Conservation (phyloP, 2,113 vertebrate genomes). For the Zosterops pallidus region DNA sequence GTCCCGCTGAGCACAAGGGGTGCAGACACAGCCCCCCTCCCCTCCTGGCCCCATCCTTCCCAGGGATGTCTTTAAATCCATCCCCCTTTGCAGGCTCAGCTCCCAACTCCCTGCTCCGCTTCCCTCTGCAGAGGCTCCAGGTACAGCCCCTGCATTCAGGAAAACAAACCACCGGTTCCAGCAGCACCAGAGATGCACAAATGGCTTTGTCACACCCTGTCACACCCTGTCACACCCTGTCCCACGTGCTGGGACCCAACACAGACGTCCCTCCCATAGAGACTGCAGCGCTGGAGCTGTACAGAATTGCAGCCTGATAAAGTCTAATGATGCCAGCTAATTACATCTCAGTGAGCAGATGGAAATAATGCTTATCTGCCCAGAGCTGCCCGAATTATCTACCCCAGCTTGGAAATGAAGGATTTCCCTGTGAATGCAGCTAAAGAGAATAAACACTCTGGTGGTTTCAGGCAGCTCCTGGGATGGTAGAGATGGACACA, state of each 20-base stretch:
- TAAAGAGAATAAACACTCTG: neutral
- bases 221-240: neutral
- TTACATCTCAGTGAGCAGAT: neutral
- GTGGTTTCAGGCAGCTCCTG: neutral
- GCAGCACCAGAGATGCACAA: neutral
- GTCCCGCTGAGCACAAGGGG: fast-evolving
- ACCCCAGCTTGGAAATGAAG: neutral
- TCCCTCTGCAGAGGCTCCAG: neutral
- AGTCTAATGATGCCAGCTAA: neutral
- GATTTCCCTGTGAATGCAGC: neutral
- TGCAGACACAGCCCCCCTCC: neutral
- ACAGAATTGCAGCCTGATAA: neutral
- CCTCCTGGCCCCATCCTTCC: neutral
- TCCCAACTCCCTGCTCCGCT: neutral
- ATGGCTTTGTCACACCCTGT: neutral
- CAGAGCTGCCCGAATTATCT: neutral
- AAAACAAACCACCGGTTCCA: neutral
- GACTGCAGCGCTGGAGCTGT: neutral
- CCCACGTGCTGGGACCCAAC: neutral
- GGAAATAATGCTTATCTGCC: slow-evolving; percentile 1
- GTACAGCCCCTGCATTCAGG: neutral
- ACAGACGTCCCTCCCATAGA: neutral
- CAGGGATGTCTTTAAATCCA: neutral
- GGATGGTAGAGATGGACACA: neutral
- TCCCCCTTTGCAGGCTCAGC: neutral